Base-by-base conservation (phyloP, 2,113 vertebrate species). In the Micromys minutus region DNA sequence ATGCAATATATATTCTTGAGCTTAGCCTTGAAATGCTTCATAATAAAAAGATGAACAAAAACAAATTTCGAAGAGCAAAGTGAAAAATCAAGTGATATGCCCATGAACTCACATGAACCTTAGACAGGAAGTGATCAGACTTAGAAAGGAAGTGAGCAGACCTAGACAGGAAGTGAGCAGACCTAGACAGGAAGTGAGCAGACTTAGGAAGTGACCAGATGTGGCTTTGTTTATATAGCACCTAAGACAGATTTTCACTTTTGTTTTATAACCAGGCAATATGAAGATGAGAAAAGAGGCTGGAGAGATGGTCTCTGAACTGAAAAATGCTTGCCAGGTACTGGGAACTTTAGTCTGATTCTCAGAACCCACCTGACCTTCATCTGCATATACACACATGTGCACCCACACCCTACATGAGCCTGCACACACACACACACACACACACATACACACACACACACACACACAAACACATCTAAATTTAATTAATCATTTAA, bases 101-200 rank as follows among this genome's bases (percentile, higher is more conserved):
- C 15, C 12, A 13, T 8, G n/a, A 19, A 26, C 22, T 45, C 76
- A 69, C 0, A 10, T 9, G 3, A 21, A 10, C 17, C 0, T 5
- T 15, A 0, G 59, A n/a, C 72, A 65, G 72, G 42, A 9, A 16
- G 3, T 5, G 36, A 22, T 42, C 26, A 63, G 10, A 29, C 61
- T 63, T 55, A 55, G 59, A n/a, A 67, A 65, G 72, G 42, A 9
- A 16, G 3, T 4, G 36, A 22, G 47, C 26, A 65, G 26, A 29
- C 61, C 31, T 55, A 55, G 52, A 55, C 13, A 55, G 52, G 52
- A 55, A 55, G 52, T 55, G 52, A 55, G 52, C 13, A 55, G 11
- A 55, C 0, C 3, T 15, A 0, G 19, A n/a, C 72, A 71, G 67
- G 39, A 10, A 15, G 5, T 3, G n/a, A 24, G 42, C 74, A 39